phyloP scores from a whole-genome alignment of 2,888 invertebrate species.

The Luperina testacea region DNA sequence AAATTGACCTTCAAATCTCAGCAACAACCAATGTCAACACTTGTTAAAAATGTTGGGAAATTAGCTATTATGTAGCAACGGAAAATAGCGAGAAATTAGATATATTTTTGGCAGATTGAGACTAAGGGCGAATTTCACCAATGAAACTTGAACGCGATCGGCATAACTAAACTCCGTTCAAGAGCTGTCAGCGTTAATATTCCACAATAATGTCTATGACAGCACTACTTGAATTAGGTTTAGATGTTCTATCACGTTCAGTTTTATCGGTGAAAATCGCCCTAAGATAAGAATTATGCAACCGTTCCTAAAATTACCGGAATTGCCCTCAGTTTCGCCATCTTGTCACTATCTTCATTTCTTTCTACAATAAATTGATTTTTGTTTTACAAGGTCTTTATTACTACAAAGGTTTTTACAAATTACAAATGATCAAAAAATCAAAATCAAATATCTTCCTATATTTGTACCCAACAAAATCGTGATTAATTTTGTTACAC shows the following conservation, averaged over 20 bases:
- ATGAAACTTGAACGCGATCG: neutral
- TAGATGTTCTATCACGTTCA: no score
- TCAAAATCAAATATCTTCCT: neutral
- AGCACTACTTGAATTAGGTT: no score
- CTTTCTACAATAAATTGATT: neutral
- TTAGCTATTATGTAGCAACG: neutral
- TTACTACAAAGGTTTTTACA: neutral
- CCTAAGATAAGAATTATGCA: no score
- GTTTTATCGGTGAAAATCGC: no score
- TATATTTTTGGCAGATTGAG: neutral
- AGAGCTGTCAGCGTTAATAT: no score
- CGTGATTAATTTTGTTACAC: neutral
- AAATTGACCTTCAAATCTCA: neutral
- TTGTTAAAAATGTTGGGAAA: neutral
- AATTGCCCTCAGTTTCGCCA: neutral
- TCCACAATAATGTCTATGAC: no score
- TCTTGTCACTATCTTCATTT: neutral
- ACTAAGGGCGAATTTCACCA: neutral
- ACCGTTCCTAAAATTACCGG: neutral
- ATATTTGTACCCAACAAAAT: neutral
- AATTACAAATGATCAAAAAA: neutral
- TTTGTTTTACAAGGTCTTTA: neutral
- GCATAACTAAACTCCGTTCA: no score
- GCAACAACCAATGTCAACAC: neutral
- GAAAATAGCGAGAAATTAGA: no score